Evolutionary conservation across 2,888 invertebrate genomes (phyloP), one percentile per base, ranked within the genome.

Genomic region (Plemyria rubiginata): DNA sequence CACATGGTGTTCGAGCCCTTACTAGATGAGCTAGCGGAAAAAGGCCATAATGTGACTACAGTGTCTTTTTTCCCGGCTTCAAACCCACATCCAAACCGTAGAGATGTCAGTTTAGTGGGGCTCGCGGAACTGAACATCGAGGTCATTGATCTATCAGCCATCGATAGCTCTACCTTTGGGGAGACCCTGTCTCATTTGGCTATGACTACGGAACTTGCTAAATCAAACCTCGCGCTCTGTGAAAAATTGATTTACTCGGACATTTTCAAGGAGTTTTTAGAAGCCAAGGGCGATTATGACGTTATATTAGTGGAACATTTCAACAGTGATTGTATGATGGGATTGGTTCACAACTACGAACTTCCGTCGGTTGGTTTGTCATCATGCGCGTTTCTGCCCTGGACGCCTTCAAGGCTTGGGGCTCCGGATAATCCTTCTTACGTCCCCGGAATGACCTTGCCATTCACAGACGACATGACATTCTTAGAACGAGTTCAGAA

Each of bases 221-320:
- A 72, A 49, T 68, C 71, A 0, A 78, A 80, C 16, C 45, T 85
- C 1, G 6, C 68, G 1, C 29, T 78, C 0, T 93, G 93, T 61
- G 73, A 80, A 43, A 68, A 49, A 5, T 66, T 79, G 1, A 56
- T 92, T 0, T 73, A 76, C 15, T 75, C 83, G 5, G 69, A 81
- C 0, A 63, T 75, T 2, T 80, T 91, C 45, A 70, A 77, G 41
- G 79, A 82, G 61, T 81, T 88, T 32, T 70, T 87, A 4, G 72
- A 79, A 12, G 79, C 72, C 0, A 64, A 80, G 54, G 83, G 78
- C 4, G 75, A 83, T n/a, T 94, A 90, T 62, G 93, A 94, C 67
- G 60, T 94, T 0, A 79, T 94, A 11, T 66, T 94, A 15, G 84
- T 85, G 4, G 94, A 94, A 63, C 83, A 82, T 54, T 94, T 94